phyloP scores from a whole-genome alignment of 2,113 vertebrate genomes.

The Zosterops pallidus region DNA sequence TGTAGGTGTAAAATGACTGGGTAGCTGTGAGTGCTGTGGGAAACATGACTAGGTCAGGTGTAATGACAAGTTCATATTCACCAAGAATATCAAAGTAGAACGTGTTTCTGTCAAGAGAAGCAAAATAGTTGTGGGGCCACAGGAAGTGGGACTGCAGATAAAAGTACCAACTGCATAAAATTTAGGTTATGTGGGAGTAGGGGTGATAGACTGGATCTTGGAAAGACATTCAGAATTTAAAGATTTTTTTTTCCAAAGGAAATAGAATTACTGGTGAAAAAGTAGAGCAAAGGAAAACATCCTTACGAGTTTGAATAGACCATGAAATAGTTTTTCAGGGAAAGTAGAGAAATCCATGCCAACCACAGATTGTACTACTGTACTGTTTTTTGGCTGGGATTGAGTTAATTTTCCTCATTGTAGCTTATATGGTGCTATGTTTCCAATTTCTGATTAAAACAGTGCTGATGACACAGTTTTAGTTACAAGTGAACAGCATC shows the following conservation, averaged over 20 bases:
- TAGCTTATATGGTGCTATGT: neutral
- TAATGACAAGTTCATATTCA: neutral
- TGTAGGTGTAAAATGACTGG: neutral
- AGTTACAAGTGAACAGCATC: neutral
- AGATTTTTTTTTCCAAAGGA: neutral
- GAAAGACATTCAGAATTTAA: neutral
- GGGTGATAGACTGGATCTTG: neutral
- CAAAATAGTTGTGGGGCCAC: neutral
- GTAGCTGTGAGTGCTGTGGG: neutral
- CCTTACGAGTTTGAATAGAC: neutral
- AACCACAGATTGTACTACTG: neutral
- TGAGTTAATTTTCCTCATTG: neutral
- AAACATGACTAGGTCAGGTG: neutral
- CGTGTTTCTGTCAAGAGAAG: neutral
- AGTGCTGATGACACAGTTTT: neutral
- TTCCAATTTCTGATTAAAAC: neutral
- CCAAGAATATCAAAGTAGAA: neutral
- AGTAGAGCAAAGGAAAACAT: neutral
- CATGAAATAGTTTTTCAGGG: neutral
- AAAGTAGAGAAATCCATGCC: neutral
- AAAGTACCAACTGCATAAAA: neutral
- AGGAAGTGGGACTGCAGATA: neutral
- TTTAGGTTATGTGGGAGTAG: neutral
- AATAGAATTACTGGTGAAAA: neutral
- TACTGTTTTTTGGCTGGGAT: neutral